Base-by-base conservation (phyloP, 2,113 vertebrate species). In the Brachyhypopomus gauderio region DNA sequence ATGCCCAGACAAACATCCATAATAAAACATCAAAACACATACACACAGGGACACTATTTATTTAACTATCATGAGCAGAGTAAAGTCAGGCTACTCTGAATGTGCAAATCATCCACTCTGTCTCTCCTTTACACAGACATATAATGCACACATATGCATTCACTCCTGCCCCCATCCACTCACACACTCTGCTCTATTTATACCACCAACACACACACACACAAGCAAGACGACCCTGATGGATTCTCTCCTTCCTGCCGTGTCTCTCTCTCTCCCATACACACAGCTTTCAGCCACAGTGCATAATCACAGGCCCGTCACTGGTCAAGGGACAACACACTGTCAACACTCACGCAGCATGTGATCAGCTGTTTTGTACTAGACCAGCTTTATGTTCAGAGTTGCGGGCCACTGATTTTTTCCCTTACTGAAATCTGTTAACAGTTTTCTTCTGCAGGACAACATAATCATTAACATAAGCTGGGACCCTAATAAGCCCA, bases 181-280 rank as follows among this genome's bases (percentile, higher is more conserved):
- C 78, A 63, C 70, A 73, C 71, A 63, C 72, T 48, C 79, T 41
- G 75, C 27, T 86, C 85, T 86, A 86, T 86, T 84, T 70, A 85
- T 87, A 87, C 70, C 75, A 77, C 25, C 79, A 71, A 38, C 79
- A 69, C 73, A 72, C 72, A 73, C 22, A 77, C 59, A 78, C 70
- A 83, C 62, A 73, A 69, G 72, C 72, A 59, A 76, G 67, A 77
- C 58, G 38, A 79, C 77, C 77, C 66, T 80, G 67, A 67, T 22
- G 34, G 66, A 84, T 69, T 72, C 74, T 85, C 67, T 60, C 25
- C 52, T 71, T 79, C 69, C 72, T 83, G 60, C 52, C 73, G 12
- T 60, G 58, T 71, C 55, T 30, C 62, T 72, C 62, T n/a, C 41
- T 72, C 19, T 34, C 34, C 23, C 78, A 30, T 30, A 67, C 60